Evolutionary conservation across 2,888 invertebrate genomes (phyloP).

Genomic region (Andrena praecox): DNA sequence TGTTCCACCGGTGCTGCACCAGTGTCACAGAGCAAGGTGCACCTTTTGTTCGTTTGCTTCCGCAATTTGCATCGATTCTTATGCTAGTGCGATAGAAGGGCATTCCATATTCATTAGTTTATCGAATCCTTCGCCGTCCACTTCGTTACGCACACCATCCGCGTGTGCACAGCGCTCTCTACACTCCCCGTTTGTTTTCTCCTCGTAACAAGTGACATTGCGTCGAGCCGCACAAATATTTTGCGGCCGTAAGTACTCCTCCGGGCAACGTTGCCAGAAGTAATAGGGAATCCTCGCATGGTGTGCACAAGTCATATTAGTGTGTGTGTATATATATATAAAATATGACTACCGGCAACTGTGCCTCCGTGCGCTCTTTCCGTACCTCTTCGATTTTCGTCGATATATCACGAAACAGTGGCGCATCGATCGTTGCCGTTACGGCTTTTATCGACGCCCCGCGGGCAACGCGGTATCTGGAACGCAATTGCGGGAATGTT

Average conservation of each 20-base stretch:
- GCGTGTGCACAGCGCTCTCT: too few species aligned
- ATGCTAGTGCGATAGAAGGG: background rate
- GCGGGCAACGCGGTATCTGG: background rate
- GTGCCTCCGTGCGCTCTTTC: too few species aligned
- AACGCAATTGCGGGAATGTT: background rate
- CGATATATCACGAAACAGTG: background rate
- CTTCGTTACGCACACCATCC: background rate
- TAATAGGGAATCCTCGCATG: too few species aligned
- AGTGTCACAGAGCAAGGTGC: background rate
- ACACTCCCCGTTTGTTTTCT: too few species aligned
- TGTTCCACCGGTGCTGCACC: background rate
- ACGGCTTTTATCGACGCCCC: background rate
- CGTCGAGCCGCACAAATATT: too few species aligned
- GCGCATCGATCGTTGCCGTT: background rate
- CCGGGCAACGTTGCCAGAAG: too few species aligned
- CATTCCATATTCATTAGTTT: conserved; percentile 11
- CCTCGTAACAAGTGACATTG: too few species aligned
- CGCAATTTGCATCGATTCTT: background rate
- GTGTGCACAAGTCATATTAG: too few species aligned
- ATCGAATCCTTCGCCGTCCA: background rate
- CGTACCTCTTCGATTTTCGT: too few species aligned
- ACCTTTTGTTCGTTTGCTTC: background rate
- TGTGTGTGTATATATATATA: too few species aligned
- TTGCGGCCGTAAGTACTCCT: too few species aligned
- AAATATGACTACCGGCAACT: too few species aligned